Conservation (phyloP, 2,113 vertebrate species). For the Pygoscelis adeliae region DNA sequence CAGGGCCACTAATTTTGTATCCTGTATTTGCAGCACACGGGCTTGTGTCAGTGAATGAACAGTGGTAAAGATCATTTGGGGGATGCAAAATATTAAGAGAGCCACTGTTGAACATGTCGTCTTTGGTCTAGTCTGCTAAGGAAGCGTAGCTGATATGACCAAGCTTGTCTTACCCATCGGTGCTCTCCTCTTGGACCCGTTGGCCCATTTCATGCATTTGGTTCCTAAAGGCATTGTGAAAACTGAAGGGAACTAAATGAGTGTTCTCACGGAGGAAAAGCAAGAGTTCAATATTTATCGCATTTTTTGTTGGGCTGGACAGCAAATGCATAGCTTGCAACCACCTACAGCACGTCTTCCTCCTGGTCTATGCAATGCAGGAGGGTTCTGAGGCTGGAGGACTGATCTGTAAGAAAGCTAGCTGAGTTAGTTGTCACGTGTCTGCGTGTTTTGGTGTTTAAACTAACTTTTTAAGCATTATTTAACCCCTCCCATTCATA, state of each 20-base stretch:
- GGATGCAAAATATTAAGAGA: neutral
- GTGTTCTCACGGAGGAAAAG: neutral
- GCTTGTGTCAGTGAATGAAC: neutral
- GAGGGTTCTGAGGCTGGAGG: neutral
- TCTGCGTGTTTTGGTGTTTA: neutral
- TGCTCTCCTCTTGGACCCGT: neutral
- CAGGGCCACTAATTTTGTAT: neutral
- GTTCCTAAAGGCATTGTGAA: neutral
- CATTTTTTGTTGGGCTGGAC: neutral
- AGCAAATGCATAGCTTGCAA: neutral
- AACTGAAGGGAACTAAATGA: neutral
- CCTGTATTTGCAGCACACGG: neutral
- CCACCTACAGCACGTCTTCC: rapidly evolving
- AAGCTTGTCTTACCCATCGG: neutral
- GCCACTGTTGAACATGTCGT: rapidly evolving
- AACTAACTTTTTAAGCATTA: neutral
- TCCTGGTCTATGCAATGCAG: neutral
- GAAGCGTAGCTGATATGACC: neutral
- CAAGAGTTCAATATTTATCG: neutral
- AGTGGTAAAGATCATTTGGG: neutral
- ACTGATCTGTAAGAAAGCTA: neutral
- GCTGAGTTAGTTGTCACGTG: neutral
- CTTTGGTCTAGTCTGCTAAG: neutral
- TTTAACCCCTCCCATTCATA: neutral
- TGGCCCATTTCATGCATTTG: neutral